Evolutionary conservation across 30 jellyfish, hydroid and myxozoan genomes (phyloP), one percentile per base, ranked within the genome.

Genomic region (Pseudorhiza aurosa): DNA sequence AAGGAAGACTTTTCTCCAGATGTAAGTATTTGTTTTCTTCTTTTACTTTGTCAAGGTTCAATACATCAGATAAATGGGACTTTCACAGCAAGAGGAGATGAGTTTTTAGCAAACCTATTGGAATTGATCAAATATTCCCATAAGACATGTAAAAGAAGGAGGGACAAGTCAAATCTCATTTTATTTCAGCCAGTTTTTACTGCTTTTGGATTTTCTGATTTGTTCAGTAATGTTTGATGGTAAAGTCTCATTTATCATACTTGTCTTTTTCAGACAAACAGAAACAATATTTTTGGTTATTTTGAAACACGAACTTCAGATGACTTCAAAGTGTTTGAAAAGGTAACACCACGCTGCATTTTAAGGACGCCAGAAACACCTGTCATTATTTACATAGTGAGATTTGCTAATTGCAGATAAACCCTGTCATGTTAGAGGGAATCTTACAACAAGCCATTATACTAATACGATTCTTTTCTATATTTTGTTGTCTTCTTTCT

Each of bases 1-100:
- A 60, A 53, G 24, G 97, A 87, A 31, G 99, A 94, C 58, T 75
- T 94, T 60, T 51, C 90, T 10, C 91, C 96, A 32, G 91, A 89
- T 88, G 99, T 85, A 58, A 82, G 98, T 84, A 5, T 36, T 31
- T 22, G 49, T 63, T 46, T 27, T n/a, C 24, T n/a, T 24, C 58
- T 4, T 4, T 71, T 30, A 6, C 32, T 8, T 4, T n/a, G n/a
- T n/a, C n/a, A n/a, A n/a, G n/a, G n/a, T n/a, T n/a, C n/a, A n/a
- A n/a, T n/a, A 15, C n/a, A 35, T 32, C 15, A n/a, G 76, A 6
- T 4, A 45, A 14, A 1, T 18, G 10, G 2, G 42, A 49, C n/a
- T 17, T 44, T 21, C 26, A 36, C 19, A 65, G 26, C 29, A 8
- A 12, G 2, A 7, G 6, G 29, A 26, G 71, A 70, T 7, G 58